Conservation (phyloP, 2,113 vertebrate genomes). For the Antennarius striatus region DNA sequence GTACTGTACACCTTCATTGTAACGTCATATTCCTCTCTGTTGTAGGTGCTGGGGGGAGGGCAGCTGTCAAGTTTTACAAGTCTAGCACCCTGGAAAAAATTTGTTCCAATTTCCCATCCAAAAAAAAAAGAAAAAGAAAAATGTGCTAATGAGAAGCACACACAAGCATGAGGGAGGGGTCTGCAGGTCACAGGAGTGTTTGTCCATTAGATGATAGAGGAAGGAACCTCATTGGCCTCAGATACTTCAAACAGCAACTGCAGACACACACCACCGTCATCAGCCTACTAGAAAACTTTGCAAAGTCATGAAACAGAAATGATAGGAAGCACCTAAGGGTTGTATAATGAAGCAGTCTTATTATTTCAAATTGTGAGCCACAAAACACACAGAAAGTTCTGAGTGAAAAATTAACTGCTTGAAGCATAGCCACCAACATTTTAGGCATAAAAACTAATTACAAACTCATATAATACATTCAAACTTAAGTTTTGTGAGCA, state of each 20-base stretch:
- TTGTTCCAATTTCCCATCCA: conserved; percentile 41
- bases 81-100: no score
- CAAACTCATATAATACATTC: conserved; percentile 9
- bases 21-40: conserved; percentile 35
- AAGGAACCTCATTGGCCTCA: conserved; percentile 9
- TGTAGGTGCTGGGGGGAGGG: conserved; percentile 17
- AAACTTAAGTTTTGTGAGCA: no score
- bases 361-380: conserved; percentile 1
- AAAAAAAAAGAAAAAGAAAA: conserved; percentile 24
- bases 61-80: conserved; percentile 59
- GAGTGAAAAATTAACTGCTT: conserved; percentile 33
- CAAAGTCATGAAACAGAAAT: conserved; percentile 15
- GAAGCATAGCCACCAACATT: conserved; percentile 22
- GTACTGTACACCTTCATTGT: conserved; percentile 5
- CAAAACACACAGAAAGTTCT: no score
- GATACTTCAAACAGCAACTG: conserved; percentile 45
- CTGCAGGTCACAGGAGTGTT: conserved; percentile 9
- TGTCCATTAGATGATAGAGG: conserved; percentile 42
- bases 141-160: conserved; percentile 66
- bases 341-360: conserved; percentile 36
- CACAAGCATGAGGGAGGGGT: conserved; percentile 15
- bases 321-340: conserved; percentile 17
- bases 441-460: conserved; percentile 43
- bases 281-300: conserved; percentile 39
- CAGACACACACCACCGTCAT: conserved; percentile 11